A percentile compares a stretch with the other conserved stretches of the same genome.
Conservation (phyloP, 2,797 vertebrate genomes). For the Acrocephalus scirpaceus region DNA sequence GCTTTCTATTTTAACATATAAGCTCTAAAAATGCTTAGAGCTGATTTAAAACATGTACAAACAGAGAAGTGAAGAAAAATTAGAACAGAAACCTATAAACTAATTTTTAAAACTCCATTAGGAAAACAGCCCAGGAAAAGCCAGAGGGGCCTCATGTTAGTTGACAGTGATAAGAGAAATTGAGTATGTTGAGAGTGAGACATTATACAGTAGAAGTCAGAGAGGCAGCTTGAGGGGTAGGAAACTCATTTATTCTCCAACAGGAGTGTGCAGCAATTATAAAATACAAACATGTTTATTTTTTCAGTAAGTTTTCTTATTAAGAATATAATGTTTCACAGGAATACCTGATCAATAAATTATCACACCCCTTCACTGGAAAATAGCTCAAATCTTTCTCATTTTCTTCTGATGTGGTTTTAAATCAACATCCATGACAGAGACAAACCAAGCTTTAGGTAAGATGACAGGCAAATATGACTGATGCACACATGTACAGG, state of each 20-base stretch:
- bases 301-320: background rate
- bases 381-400: background rate
- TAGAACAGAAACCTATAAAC: background rate
- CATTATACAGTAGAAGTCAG: background rate
- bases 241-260: slow-evolving; percentile 12
- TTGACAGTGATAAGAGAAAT: background rate
- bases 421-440: background rate
- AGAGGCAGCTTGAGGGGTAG: background rate
- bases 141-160: background rate
- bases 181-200: background rate
- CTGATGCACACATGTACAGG: background rate
- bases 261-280: background rate
- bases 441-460: background rate
- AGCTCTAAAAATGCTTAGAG: background rate
- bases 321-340: background rate
- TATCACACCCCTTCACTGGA: background rate
- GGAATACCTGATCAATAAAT: background rate
- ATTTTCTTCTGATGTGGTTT: background rate
- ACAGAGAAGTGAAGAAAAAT: background rate
- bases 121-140: background rate
- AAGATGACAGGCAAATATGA: background rate
- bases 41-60: background rate
- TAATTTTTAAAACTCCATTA: background rate
- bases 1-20: background rate
- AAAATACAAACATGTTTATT: background rate